Conservation (phyloP, 2,797 vertebrate genomes). For the Aulostomus chinensis region DNA sequence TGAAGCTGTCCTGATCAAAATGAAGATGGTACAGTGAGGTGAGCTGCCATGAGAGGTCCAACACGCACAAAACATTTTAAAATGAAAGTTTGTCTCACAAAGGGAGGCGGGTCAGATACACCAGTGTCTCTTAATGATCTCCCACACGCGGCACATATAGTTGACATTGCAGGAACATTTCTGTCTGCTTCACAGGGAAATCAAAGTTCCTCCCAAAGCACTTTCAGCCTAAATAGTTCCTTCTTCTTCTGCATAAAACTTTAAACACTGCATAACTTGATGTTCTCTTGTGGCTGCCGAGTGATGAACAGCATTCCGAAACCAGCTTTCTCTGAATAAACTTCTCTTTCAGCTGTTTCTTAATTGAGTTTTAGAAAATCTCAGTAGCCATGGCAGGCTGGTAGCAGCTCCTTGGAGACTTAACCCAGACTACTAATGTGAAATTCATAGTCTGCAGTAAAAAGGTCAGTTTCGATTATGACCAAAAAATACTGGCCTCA, state of each 20-base stretch:
- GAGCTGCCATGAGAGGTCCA: too few species aligned
- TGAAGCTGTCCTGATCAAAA: too few species aligned
- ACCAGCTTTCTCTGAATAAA: conserved; percentile 19
- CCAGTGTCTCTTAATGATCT: conserved; percentile 26
- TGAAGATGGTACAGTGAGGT: too few species aligned
- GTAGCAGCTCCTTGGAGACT: conserved; percentile 44
- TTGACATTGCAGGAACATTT: conserved; percentile 1
- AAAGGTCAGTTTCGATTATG: conserved; percentile 70
- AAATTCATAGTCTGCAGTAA: conserved; percentile 54
- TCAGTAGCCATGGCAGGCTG: conserved; percentile 22
- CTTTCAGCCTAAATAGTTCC: conserved; percentile 11
- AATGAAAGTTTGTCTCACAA: too few species aligned
- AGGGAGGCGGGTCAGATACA: too few species aligned
- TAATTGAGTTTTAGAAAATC: conserved; percentile 62
- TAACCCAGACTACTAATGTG: conserved; percentile 33
- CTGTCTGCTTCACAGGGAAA: conserved; percentile 10
- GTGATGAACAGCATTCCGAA: conserved; percentile 33
- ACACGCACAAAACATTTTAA: too few species aligned
- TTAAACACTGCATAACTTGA: background rate
- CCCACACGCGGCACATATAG: too few species aligned
- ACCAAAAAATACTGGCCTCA: conserved; percentile 39
- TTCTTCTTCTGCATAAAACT: conserved; percentile 25
- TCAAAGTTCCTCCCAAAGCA: conserved; percentile 7
- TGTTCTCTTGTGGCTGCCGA: conserved; percentile 2
- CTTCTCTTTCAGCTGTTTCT: conserved; percentile 33